Evolutionary conservation across 2,888 invertebrate genomes (phyloP).

Genomic region (Hydrotaea diabolus): DNA sequence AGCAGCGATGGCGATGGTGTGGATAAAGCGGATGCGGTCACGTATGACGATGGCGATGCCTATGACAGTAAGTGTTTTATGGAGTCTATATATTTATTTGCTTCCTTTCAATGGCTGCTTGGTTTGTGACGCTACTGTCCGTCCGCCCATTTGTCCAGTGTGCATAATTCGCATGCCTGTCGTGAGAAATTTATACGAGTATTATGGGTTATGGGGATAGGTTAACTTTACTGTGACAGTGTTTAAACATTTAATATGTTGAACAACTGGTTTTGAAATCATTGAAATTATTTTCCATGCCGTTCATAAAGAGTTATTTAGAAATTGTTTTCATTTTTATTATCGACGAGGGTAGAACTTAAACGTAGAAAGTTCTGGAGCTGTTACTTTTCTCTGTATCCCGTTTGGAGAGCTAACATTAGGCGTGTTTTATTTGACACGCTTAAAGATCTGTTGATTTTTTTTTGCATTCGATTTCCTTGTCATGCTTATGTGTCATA

Average conservation of each 20-base stretch:
- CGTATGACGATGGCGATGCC: constrained; percentile 71
- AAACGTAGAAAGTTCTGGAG: background rate
- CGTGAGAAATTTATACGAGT: background rate
- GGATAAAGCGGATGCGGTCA: constrained; percentile 68
- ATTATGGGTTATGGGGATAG: background rate
- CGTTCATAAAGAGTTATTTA: background rate
- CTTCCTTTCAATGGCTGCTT: background rate
- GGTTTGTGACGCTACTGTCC: background rate
- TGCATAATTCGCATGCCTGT: background rate
- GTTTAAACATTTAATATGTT: background rate
- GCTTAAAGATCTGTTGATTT: too few species aligned
- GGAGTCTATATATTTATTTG: background rate
- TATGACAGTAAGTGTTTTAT: constrained; percentile 75
- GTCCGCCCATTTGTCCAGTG: background rate
- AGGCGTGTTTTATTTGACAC: too few species aligned
- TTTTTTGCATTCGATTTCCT: too few species aligned
- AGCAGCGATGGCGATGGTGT: constrained; percentile 54
- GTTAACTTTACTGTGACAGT: background rate
- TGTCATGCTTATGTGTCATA: too few species aligned
- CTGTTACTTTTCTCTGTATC: background rate
- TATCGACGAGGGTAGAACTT: constrained; percentile 6
- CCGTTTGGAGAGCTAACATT: too few species aligned
- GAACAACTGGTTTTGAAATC: background rate
- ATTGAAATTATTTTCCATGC: background rate
- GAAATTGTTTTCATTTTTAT: constrained; percentile 31